Percentiles rank a stretch among this genome's conserved stretches.
Evolutionary conservation across 2,113 vertebrate genomes (phyloP).

Genomic region (Ptilorrhoa leucosticta): DNA sequence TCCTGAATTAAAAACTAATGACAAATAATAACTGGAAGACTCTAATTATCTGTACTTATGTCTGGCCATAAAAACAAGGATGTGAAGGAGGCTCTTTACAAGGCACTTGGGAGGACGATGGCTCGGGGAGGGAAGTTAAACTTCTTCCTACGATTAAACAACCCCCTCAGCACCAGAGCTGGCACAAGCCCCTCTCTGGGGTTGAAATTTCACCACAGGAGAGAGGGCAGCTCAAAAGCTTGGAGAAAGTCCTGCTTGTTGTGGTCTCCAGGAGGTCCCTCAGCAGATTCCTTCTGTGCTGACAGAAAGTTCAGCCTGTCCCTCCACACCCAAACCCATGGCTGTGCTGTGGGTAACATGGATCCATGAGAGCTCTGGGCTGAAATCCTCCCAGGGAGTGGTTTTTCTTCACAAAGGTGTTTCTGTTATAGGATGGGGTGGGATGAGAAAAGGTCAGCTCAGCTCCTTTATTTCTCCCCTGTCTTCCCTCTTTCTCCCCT

Average conservation of each 20-base stretch:
- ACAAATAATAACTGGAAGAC: background rate
- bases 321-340: rapidly evolving
- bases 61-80: background rate
- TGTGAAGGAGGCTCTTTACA: background rate
- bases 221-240: background rate
- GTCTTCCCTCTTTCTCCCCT: background rate
- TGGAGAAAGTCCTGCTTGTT: background rate
- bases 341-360: rapidly evolving
- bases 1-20: slow-evolving; percentile 23
- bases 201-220: background rate
- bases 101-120: background rate
- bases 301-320: background rate
- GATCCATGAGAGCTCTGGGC: background rate
- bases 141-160: background rate
- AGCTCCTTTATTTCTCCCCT: background rate
- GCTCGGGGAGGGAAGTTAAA: background rate
- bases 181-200: background rate
- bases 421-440: background rate
- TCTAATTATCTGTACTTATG: background rate
- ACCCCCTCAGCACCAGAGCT: background rate
- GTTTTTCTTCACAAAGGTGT: rapidly evolving
- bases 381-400: rapidly evolving
- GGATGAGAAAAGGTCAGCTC: background rate
- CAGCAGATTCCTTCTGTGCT: background rate
- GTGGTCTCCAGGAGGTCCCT: background rate